Conservation (phyloP, 2,797 vertebrate genomes). For the Micropoecilia bifurca region DNA sequence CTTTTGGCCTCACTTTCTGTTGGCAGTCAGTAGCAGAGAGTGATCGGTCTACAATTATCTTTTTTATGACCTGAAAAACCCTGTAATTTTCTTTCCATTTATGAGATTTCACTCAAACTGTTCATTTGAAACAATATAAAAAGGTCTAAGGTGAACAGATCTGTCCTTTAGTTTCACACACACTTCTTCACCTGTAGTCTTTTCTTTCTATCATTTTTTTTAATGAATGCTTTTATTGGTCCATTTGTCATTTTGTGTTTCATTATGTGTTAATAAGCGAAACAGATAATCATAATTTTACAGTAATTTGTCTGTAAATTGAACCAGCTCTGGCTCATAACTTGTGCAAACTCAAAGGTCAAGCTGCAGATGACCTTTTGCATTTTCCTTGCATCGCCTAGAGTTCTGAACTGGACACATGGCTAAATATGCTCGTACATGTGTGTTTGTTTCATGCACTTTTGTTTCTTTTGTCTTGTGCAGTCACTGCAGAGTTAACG, state of each 20-base stretch:
- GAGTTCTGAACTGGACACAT: not conserved
- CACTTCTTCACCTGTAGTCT: not conserved
- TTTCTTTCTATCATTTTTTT: not conserved
- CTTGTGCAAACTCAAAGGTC: conserved; percentile 55
- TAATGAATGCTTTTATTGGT: not conserved
- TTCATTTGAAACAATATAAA: not conserved
- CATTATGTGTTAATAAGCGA: no score
- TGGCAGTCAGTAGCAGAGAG: not conserved
- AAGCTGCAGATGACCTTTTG: conserved; percentile 53
- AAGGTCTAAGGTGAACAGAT: not conserved
- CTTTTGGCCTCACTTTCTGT: conserved; percentile 3
- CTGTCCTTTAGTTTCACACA: not conserved
- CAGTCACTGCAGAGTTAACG: conserved; percentile 62
- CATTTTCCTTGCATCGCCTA: not conserved
- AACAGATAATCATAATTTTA: not conserved
- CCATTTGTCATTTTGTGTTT: not conserved
- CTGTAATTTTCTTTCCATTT: not conserved
- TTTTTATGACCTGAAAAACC: conserved; percentile 1
- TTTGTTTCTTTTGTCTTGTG: not conserved
- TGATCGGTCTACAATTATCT: not conserved
- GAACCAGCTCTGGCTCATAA: not conserved
- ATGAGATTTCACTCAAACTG: conserved; percentile 4
- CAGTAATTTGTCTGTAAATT: not conserved
- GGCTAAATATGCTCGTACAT: not conserved
- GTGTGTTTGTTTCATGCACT: not conserved